Conservation (phyloP, 2,888 invertebrate species). For the Nephrotoma appendiculata region DNA sequence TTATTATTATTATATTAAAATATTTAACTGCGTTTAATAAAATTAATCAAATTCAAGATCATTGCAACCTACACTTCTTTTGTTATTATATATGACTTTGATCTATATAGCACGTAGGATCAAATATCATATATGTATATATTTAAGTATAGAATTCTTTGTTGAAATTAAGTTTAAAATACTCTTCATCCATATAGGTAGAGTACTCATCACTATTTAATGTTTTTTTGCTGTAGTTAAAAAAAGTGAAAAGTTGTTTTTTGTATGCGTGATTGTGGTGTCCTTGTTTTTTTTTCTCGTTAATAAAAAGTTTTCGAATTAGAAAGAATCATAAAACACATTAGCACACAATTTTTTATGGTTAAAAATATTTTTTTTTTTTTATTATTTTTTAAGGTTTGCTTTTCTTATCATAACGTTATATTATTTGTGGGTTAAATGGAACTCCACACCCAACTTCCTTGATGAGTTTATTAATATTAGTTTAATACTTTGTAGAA, state of each 20-base stretch:
- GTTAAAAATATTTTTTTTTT: background rate
- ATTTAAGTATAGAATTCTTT: background rate
- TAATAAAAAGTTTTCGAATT: background rate
- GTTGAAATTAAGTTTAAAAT: background rate
- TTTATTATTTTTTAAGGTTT: background rate
- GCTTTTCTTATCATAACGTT: background rate
- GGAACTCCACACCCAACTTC: background rate
- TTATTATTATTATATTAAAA: background rate
- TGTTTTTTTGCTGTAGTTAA: background rate
- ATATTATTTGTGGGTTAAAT: background rate
- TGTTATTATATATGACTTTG: background rate
- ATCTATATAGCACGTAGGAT: background rate
- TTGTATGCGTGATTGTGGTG: background rate
- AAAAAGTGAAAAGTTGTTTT: background rate
- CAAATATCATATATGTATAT: background rate
- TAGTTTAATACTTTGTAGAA: background rate
- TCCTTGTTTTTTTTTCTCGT: background rate
- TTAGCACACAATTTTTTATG: background rate
- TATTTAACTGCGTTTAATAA: background rate
- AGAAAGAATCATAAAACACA: background rate
- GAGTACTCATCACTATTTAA: background rate
- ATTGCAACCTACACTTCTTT: background rate
- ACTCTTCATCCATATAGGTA: background rate
- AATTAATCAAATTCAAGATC: background rate
- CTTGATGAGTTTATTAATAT: background rate